Evolutionary conservation across 2,888 invertebrate genomes (phyloP), one percentile per base, ranked within the genome.

Genomic region (Eugnorisma glareosa): DNA sequence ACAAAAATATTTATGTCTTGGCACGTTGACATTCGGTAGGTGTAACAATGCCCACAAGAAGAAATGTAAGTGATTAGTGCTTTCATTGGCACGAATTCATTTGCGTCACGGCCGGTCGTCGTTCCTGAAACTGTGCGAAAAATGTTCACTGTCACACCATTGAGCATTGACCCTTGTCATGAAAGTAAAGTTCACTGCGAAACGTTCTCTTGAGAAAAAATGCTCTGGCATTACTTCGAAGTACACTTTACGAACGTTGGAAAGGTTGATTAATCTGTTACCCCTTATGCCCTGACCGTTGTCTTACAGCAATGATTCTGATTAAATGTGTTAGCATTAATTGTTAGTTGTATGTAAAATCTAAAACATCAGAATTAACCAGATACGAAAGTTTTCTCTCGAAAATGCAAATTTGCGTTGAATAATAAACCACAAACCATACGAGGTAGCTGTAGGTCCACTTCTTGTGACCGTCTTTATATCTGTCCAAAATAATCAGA

Each of bases 81-180:
- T 92, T 91, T 90, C 89, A 89, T 92, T 92, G 92, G 93, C 93
- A 92, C 84, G 74, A 77, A 67, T 73, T 73, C 81, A 80, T 83
- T 90, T 92, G 88, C 94, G 94, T 95, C 95, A 95, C 86, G 94
- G 93, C 83, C 93, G 93, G 93, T 93, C 93, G 91, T 90, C 91
- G 93, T 91, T 93, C 94, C 92, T 95, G 93, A 94, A 94, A 91
- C 86, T 82, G 81, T 80, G 85, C 86, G 89, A 91, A 91, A 91
- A 90, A 82, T 90, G 81, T 86, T 87, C 90, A 90, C 88, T 90
- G 91, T 90, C 92, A 87, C 92, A 91, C 79, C 90, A 90, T 89
- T 92, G 93, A 91, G 79, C 90, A 90, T 89, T 92, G 93, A 92
- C 92, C 90, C 90, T 90, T 89, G 91, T 87, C 51, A 37, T 88